Conservation (phyloP, 2,888 invertebrate species). For the Ethmia dodecea region DNA sequence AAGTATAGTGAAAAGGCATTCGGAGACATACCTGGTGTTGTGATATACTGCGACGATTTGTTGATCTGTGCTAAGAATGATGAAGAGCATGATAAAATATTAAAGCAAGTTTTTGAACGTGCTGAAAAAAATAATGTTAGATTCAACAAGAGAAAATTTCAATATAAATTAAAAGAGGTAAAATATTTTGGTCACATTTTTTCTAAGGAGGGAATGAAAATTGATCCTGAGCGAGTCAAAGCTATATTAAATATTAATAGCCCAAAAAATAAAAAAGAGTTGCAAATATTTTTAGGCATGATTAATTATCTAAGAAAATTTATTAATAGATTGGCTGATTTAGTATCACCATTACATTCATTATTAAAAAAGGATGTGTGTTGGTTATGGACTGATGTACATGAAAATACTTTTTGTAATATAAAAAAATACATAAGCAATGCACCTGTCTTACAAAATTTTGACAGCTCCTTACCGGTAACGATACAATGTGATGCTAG, state of each 20-base stretch:
- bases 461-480: no score
- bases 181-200: no score
- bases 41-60: not conserved
- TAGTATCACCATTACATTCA: no score
- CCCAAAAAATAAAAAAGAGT: conserved; percentile 21
- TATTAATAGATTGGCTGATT: conserved; percentile 13
- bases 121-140: conserved; percentile 15
- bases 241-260: conserved; percentile 18
- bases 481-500: no score
- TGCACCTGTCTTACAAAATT: no score
- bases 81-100: conserved; percentile 16
- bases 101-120: conserved; percentile 10
- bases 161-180: conserved; percentile 17
- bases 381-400: no score
- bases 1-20: not conserved
- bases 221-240: conserved; percentile 15
- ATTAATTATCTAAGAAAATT: no score
- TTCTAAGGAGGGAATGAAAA: conserved; percentile 15
- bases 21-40: not conserved
- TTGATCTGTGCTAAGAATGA: conserved; percentile 13
- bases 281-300: no score
- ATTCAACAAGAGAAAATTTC: conserved; percentile 21
- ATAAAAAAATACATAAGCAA: no score
- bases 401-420: no score
- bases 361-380: no score